Percentiles rank a stretch among this genome's conserved stretches.
phyloP scores from a whole-genome alignment of 92 coral and sea anemone genomes.

The Zoanthus sociatus region DNA sequence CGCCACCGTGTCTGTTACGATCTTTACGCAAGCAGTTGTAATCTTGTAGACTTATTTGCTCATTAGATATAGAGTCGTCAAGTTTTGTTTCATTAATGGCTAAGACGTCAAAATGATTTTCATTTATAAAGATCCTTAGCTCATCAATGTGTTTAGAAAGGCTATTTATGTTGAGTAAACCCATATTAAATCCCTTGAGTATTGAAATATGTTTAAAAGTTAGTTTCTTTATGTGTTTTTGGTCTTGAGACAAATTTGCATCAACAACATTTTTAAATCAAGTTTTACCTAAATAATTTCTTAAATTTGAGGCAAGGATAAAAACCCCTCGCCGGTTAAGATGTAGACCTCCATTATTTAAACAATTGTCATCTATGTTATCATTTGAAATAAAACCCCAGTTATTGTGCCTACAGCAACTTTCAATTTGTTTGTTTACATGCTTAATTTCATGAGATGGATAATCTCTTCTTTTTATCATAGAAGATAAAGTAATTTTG shows the following conservation, averaged over 20 bases:
- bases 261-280: slow-evolving; percentile 9
- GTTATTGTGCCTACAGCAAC: not conserved
- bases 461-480: slow-evolving; percentile 18
- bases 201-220: slow-evolving; percentile 12
- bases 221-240: slow-evolving; percentile 8
- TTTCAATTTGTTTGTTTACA: not conserved
- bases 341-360: slow-evolving; percentile 11
- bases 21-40: slow-evolving; percentile 27
- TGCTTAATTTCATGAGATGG: not conserved
- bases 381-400: slow-evolving; percentile 4
- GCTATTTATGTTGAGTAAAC: slow-evolving; percentile 19
- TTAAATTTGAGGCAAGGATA: not conserved
- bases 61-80: slow-evolving; percentile 23
- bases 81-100: slow-evolving; percentile 52
- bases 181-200: slow-evolving; percentile 28
- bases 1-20: slow-evolving; percentile 26
- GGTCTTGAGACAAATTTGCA: slow-evolving; percentile 18
- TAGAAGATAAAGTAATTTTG: not conserved
- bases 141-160: slow-evolving; percentile 11
- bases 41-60: not conserved
- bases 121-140: slow-evolving; percentile 29
- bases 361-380: not conserved
- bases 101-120: slow-evolving; percentile 1
- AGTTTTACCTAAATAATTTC: not conserved
- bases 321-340: not conserved